Conservation (phyloP, 2,797 vertebrate genomes). For the Myoxocephalus aenaeus region DNA sequence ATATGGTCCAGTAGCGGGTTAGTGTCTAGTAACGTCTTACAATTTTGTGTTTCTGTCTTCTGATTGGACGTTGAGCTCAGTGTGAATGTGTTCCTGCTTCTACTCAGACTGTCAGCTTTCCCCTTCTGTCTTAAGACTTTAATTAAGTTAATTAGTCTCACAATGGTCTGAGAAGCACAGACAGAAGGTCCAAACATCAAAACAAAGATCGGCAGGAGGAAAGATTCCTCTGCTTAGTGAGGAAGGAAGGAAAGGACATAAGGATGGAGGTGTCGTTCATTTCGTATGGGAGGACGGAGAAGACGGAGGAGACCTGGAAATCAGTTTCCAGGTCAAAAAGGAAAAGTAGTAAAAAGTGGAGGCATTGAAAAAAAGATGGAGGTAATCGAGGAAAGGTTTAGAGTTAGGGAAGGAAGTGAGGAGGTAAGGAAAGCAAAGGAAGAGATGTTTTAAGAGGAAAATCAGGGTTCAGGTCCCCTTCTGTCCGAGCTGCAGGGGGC, state of each 20-base stretch:
- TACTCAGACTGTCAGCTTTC: slow-evolving; percentile 12
- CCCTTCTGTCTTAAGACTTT: slow-evolving; percentile 25
- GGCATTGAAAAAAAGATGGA: neutral
- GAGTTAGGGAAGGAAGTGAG: neutral
- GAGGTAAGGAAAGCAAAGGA: neutral
- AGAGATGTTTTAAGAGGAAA: neutral
- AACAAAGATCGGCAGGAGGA: slow-evolving; percentile 24
- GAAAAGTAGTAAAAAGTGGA: neutral
- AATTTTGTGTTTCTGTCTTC: neutral
- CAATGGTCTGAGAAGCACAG: slow-evolving; percentile 19
- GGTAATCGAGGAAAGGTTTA: neutral
- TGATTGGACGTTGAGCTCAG: neutral
- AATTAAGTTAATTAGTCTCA: slow-evolving; percentile 47
- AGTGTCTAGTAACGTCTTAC: neutral
- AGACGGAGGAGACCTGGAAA: neutral
- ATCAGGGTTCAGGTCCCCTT: neutral
- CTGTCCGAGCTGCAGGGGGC: slow-evolving; percentile 16
- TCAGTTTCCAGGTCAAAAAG: slow-evolving; percentile 35
- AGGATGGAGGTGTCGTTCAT: slow-evolving; percentile 10
- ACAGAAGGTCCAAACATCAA: slow-evolving; percentile 25
- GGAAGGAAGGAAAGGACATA: slow-evolving; percentile 7
- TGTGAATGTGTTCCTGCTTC: neutral
- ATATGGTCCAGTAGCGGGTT: neutral
- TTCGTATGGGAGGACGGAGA: neutral
- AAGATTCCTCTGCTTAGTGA: neutral